A percentile compares a stretch with the other conserved stretches of the same genome.
Conservation (phyloP, 2,797 vertebrate species). For the Anabas testudineus region DNA sequence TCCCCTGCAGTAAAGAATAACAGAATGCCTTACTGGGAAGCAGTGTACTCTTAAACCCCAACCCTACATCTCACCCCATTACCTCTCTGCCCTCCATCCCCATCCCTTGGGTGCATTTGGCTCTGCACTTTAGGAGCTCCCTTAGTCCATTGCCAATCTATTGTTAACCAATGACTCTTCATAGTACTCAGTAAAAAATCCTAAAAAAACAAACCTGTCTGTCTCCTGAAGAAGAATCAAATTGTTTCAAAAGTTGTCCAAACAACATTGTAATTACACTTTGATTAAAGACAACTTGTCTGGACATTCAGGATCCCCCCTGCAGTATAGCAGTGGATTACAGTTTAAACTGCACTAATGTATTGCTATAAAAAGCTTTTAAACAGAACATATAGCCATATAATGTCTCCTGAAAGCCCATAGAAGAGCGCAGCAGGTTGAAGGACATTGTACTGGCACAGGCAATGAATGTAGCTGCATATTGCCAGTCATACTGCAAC, state of each 20-base stretch:
- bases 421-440: slow-evolving; percentile 37
- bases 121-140: slow-evolving; percentile 38
- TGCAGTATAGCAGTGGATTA: slow-evolving; percentile 26
- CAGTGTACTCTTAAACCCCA: slow-evolving; percentile 30
- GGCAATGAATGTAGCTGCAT: slow-evolving; percentile 12
- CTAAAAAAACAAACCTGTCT: slow-evolving; percentile 1
- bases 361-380: slow-evolving; percentile 13
- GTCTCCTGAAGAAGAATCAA: neutral
- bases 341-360: slow-evolving; percentile 8
- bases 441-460: slow-evolving; percentile 4
- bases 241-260: slow-evolving; percentile 5
- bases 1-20: slow-evolving; percentile 41
- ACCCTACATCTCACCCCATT: slow-evolving; percentile 30
- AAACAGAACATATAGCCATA: slow-evolving; percentile 48
- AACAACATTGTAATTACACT: slow-evolving; percentile 20
- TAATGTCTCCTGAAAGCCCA: slow-evolving; percentile 36
- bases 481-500: slow-evolving; percentile 12
- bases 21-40: slow-evolving; percentile 43
- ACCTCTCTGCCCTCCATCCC: slow-evolving; percentile 33
- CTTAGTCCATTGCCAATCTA: slow-evolving; percentile 14
- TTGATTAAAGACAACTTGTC: slow-evolving; percentile 28
- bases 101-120: slow-evolving; percentile 19
- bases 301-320: slow-evolving; percentile 17
- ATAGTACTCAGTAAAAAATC: slow-evolving; percentile 2
- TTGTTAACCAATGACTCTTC: slow-evolving; percentile 18